These are phyloP conservation scores for Heliconius melpomene DNA, from an alignment of 1,140 invertebrate species.

Conservation along the genomic window DNA sequence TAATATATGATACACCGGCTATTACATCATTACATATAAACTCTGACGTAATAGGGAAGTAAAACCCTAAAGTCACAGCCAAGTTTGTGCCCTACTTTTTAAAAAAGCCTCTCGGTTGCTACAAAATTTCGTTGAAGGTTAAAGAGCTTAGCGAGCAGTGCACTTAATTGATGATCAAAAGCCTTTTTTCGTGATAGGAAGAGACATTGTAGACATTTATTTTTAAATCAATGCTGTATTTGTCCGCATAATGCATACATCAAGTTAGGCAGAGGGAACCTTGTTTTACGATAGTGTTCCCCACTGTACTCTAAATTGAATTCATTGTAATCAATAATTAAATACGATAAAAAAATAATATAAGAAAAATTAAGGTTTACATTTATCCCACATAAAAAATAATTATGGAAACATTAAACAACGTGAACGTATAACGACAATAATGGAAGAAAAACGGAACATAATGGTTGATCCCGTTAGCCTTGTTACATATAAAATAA, in stretches of 20 bases:
- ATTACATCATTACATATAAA: not conserved
- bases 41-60: slow-evolving; percentile 13
- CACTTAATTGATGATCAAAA: slow-evolving; percentile 6
- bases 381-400: slow-evolving; percentile 30
- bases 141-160: not conserved
- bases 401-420: slow-evolving; percentile 31
- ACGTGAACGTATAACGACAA: slow-evolving; percentile 25
- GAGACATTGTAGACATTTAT: no score
- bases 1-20: no score
- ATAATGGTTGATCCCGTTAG: slow-evolving; percentile 11
- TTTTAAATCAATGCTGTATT: no score
- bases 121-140: slow-evolving; percentile 17
- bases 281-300: no score
- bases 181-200: not conserved
- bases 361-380: slow-evolving; percentile 20
- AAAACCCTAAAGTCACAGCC: slow-evolving; percentile 5
- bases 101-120: slow-evolving; percentile 9
- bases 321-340: no score
- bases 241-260: no score
- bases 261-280: no score
- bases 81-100: slow-evolving; percentile 20
- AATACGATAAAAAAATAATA: not conserved
- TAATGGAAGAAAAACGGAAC: slow-evolving; percentile 22
- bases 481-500: slow-evolving; percentile 23
- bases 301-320: no score